These are phyloP conservation scores for Chiroxiphia lanceolata DNA, from an alignment of 2,797 vertebrate species.

Conservation along the genomic window DNA sequence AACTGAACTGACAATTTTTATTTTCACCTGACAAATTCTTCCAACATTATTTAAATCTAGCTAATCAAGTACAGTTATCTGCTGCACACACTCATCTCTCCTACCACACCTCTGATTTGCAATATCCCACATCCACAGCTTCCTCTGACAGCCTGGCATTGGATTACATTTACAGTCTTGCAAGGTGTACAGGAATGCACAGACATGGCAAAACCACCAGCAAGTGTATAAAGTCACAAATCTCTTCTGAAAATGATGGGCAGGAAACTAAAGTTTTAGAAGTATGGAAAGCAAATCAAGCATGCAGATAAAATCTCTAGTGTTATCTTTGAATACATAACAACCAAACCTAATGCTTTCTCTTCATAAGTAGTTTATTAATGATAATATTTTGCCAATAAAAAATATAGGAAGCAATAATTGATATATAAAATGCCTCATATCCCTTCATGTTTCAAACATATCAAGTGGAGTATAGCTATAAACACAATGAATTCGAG, in stretches of 20 bases:
- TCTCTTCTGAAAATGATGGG: constrained; percentile 37
- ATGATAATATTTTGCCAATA: background rate
- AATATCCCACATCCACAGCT: constrained; percentile 61
- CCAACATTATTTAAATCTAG: constrained; percentile 79
- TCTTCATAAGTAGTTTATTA: background rate
- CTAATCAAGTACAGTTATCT: constrained; percentile 82
- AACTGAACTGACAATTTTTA: constrained; percentile 83
- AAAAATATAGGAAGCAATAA: background rate
- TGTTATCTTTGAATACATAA: background rate
- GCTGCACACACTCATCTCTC: constrained; percentile 66
- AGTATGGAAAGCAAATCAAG: background rate
- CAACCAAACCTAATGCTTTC: background rate
- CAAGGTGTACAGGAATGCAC: constrained; percentile 75
- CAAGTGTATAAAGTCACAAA: constrained; percentile 55
- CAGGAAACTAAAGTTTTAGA: background rate
- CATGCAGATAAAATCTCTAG: background rate
- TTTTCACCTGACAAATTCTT: constrained; percentile 81
- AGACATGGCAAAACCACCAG: constrained; percentile 43
- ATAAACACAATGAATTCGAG: background rate
- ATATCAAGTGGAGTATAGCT: background rate
- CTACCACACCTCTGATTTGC: constrained; percentile 75
- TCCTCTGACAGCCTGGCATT: constrained; percentile 43
- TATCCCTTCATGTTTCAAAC: background rate
- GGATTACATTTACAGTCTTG: constrained; percentile 76
- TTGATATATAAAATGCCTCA: background rate